A percentile compares a stretch with the other conserved stretches of the same genome.
Conservation (phyloP, 2,888 invertebrate species). For the Aporophyla lueneburgensis region DNA sequence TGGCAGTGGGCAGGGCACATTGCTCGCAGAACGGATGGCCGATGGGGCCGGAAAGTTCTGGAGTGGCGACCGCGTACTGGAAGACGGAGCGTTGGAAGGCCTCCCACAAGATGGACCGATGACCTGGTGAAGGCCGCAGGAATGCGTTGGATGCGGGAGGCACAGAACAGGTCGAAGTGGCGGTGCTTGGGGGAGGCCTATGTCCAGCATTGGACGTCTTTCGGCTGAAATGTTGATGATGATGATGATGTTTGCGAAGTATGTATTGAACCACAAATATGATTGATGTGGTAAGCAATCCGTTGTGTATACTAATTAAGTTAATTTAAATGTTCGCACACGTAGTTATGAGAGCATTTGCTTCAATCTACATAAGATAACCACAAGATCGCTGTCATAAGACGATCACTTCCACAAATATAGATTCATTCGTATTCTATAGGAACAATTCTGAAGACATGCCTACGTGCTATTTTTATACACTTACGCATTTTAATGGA, state of each 20-base stretch:
- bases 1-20: too few relatives aligned
- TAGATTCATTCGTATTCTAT: conserved; percentile 70
- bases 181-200: too few relatives aligned
- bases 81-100: too few relatives aligned
- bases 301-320: conserved; percentile 57
- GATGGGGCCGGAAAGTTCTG: too few relatives aligned
- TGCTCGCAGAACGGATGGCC: too few relatives aligned
- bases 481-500: conserved; percentile 40
- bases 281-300: conserved; percentile 34
- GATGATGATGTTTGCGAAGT: conserved; percentile 32
- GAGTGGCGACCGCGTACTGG: too few relatives aligned
- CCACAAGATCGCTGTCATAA: conserved; percentile 68
- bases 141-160: too few relatives aligned
- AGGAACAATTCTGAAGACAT: conserved; percentile 41
- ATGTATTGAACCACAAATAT: conserved; percentile 46
- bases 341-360: conserved; percentile 67
- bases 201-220: too few relatives aligned
- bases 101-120: too few relatives aligned
- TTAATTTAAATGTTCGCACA: conserved; percentile 65
- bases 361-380: conserved; percentile 69
- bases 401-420: conserved; percentile 69
- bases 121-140: too few relatives aligned
- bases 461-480: conserved; percentile 46
- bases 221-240: too few relatives aligned
- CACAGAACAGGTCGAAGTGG: too few relatives aligned